These are phyloP conservation scores for Margaritifera margaritifera DNA, from an alignment of 2,888 invertebrate species.

Conservation along the genomic window DNA sequence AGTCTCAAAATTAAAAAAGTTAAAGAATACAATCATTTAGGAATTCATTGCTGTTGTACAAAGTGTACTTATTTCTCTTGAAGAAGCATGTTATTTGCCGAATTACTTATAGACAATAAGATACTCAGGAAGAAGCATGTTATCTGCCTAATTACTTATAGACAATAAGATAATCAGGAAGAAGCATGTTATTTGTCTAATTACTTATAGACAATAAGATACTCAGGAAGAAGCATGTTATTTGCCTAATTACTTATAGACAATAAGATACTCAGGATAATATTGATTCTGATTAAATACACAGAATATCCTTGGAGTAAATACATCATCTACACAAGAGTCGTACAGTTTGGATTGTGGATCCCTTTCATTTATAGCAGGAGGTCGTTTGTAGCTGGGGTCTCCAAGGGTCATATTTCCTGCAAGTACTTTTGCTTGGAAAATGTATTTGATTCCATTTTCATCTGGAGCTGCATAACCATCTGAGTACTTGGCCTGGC, in stretches of 20 bases:
- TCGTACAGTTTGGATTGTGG: conserved; percentile 45
- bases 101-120: too few relatives aligned
- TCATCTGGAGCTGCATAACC: conserved; percentile 39
- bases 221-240: too few relatives aligned
- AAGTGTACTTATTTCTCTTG: too few relatives aligned
- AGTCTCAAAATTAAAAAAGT: too few relatives aligned
- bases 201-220: conserved; percentile 24
- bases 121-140: too few relatives aligned
- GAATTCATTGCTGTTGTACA: too few relatives aligned
- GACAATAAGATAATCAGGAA: conserved; percentile 62
- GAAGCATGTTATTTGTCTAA: too few relatives aligned
- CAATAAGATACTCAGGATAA: conserved; percentile 64
- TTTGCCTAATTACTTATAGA: conserved; percentile 27
- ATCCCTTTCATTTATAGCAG: conserved; percentile 35
- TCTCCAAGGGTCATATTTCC: conserved; percentile 54
- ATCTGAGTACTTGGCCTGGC: conserved; percentile 52
- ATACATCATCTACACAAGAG: conserved; percentile 58
- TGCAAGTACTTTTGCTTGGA: conserved; percentile 56
- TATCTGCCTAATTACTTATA: conserved; percentile 34
- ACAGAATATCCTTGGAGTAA: conserved; percentile 57
- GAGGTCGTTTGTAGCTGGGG: conserved; percentile 50
- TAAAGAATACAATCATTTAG: too few relatives aligned
- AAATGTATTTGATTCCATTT: conserved; percentile 48
- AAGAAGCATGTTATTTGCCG: too few relatives aligned
- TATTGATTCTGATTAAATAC: conserved; percentile 62